These are phyloP conservation scores for Ips typographus DNA, from an alignment of 1,140 invertebrate species.

Conservation along the genomic window DNA sequence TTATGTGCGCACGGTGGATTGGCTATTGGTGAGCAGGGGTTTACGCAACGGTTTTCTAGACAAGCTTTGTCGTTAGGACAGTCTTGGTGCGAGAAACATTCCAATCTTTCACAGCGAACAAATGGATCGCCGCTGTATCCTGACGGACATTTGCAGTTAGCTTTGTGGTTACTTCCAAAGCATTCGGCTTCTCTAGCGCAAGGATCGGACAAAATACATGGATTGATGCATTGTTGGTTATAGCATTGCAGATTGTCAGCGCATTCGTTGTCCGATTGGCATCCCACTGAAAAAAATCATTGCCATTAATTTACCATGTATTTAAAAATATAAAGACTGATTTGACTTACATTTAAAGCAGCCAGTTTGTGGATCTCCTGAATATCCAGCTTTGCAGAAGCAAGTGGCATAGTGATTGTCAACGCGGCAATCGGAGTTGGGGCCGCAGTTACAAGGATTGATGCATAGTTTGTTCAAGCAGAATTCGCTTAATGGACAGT, in stretches of 20 bases:
- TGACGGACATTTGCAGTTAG: slow-evolving; percentile 72
- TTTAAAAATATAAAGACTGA: neutral
- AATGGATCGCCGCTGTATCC: slow-evolving; percentile 76
- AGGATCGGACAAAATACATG: slow-evolving; percentile 73
- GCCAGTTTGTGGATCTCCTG: slow-evolving; percentile 79
- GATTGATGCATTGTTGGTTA: slow-evolving; percentile 77
- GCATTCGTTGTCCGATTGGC: slow-evolving; percentile 79
- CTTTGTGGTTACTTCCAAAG: slow-evolving; percentile 72
- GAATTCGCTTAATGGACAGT: slow-evolving; percentile 76
- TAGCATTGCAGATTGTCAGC: slow-evolving; percentile 74
- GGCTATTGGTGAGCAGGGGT: slow-evolving; percentile 67
- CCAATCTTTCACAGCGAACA: slow-evolving; percentile 72
- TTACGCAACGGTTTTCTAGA: slow-evolving; percentile 68
- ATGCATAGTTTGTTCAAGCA: slow-evolving; percentile 78
- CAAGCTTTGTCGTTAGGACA: slow-evolving; percentile 73
- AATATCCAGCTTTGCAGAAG: slow-evolving; percentile 73
- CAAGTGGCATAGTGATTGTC: slow-evolving; percentile 81
- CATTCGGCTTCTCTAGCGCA: slow-evolving; percentile 83
- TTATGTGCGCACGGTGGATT: slow-evolving; percentile 74
- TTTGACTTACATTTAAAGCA: slow-evolving; percentile 67
- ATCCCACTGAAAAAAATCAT: slow-evolving; percentile 50
- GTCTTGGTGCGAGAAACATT: slow-evolving; percentile 76
- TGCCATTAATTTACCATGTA: too few species aligned
- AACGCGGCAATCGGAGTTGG: slow-evolving; percentile 77
- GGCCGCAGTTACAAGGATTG: slow-evolving; percentile 82